phyloP scores from a whole-genome alignment of 2,888 invertebrate species.

The Lepeophtheirus nordmannii region DNA sequence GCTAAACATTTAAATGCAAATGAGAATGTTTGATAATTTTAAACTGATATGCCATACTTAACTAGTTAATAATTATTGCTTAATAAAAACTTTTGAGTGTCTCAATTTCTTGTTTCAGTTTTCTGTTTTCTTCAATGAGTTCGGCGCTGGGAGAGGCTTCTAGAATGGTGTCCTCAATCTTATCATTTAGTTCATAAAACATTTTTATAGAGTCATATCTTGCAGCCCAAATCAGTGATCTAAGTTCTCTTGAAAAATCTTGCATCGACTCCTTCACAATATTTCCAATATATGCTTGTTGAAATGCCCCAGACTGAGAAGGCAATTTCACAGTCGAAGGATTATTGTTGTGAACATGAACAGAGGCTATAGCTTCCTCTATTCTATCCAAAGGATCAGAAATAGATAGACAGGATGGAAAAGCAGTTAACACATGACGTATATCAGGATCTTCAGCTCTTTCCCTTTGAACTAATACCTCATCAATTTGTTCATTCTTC shows the following conservation, averaged over 20 bases:
- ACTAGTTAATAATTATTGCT: too few species aligned
- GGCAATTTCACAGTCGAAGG: background rate
- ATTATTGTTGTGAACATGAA: background rate
- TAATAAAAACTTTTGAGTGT: constrained; percentile 1
- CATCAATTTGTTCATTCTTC: background rate
- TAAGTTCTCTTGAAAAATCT: constrained; percentile 13
- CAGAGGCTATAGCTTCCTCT: too few species aligned
- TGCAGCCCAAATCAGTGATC: constrained; percentile 10
- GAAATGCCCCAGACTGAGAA: background rate
- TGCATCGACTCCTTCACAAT: constrained; percentile 12
- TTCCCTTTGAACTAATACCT: background rate
- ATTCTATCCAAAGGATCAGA: background rate
- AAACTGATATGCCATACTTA: too few species aligned
- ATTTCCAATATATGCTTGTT: constrained; percentile 3
- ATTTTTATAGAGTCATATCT: constrained; percentile 11
- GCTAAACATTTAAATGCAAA: too few species aligned
- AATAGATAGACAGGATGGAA: constrained; percentile 5
- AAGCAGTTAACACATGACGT: background rate
- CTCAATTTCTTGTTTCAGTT: constrained; percentile 6
- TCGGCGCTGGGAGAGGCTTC: constrained; percentile 8
- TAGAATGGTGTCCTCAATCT: background rate
- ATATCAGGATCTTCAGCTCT: background rate
- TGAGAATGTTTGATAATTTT: too few species aligned
- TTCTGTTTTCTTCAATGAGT: constrained; percentile 4
- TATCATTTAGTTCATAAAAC: constrained; percentile 2